These are phyloP conservation scores for Perdita meconis DNA, from an alignment of 2,888 invertebrate genomes.

Conservation along the genomic window DNA sequence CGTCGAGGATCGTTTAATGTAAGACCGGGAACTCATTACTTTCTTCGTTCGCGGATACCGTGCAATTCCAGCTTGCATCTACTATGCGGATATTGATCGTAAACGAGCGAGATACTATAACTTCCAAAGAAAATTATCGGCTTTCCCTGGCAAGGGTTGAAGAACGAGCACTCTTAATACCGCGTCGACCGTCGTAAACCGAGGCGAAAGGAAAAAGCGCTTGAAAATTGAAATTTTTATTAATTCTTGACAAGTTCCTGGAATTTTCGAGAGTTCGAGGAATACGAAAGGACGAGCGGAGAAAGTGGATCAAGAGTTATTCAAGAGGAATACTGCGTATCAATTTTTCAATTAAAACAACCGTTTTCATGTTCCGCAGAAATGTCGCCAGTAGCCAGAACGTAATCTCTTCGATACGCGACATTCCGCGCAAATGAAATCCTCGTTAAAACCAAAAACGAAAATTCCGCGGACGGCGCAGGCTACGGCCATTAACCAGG, in stretches of 20 bases:
- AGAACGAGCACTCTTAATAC: conserved; percentile 11
- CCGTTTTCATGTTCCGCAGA: too few species aligned
- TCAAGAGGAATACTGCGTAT: too few species aligned
- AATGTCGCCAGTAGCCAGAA: too few species aligned
- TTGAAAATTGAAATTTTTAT: not conserved
- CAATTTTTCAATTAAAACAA: too few species aligned
- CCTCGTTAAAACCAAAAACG: not conserved
- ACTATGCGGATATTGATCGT: conserved; percentile 60
- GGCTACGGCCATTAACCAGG: conserved; percentile 33
- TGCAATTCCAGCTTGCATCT: conserved; percentile 50
- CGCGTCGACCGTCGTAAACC: not conserved
- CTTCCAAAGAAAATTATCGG: conserved; percentile 44
- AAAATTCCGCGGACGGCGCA: conserved; percentile 15
- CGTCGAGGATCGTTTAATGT: conserved; percentile 50
- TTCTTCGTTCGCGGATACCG: conserved; percentile 55
- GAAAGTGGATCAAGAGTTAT: too few species aligned
- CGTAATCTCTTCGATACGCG: too few species aligned
- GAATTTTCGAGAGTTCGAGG: too few species aligned
- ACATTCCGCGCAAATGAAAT: not conserved
- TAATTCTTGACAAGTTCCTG: not conserved
- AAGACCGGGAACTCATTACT: conserved; percentile 46
- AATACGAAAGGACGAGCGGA: too few species aligned
- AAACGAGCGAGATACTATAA: conserved; percentile 47
- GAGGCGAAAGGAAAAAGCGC: not conserved
- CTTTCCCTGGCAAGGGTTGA: conserved; percentile 20